These are phyloP conservation scores for Protomyctophum bolini DNA, from an alignment of 2,113 vertebrate genomes.

Conservation along the genomic window DNA sequence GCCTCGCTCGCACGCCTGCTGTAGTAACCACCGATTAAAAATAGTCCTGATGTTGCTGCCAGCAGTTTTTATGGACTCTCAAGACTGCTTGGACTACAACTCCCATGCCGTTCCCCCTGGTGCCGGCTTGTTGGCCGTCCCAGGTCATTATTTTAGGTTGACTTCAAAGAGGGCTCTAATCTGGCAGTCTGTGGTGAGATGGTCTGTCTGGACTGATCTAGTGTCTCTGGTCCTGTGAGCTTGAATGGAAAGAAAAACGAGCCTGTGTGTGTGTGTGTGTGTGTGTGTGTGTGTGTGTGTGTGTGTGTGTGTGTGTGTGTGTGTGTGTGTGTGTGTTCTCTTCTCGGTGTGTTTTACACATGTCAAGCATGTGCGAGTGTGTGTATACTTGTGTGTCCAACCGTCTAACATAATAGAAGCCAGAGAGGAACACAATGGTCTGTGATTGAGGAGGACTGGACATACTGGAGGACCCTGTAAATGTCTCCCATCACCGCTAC, in stretches of 20 bases:
- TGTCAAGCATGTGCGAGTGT: constrained; percentile 1
- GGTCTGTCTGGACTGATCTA: constrained; percentile 43
- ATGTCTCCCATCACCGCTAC: constrained; percentile 4
- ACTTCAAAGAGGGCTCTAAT: constrained; percentile 58
- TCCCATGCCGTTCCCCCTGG: constrained; percentile 18
- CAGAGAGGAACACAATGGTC: constrained; percentile 41
- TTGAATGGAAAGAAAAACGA: constrained; percentile 56
- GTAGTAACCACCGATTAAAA: constrained; percentile 13
- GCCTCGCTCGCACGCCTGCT: constrained; percentile 30
- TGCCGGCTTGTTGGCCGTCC: constrained; percentile 43
- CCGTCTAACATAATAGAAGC: constrained; percentile 66
- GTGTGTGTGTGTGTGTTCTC: neutral
- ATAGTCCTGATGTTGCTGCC: constrained; percentile 31
- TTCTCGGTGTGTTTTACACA: neutral
- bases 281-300: constrained; percentile 16
- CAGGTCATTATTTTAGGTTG: constrained; percentile 63
- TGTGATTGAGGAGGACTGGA: constrained; percentile 50
- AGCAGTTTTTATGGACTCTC: constrained; percentile 41
- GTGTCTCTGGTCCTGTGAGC: constrained; percentile 40
- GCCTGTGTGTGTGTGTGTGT: constrained; percentile 11
- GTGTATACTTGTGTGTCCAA: constrained; percentile 15
- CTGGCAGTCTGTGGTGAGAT: constrained; percentile 47
- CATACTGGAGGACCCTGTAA: constrained; percentile 56
- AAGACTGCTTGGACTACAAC: constrained; percentile 41
- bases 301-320: neutral